Base-by-base conservation (phyloP, 2,888 invertebrate genomes). In the Aproaerema taeniolella region DNA sequence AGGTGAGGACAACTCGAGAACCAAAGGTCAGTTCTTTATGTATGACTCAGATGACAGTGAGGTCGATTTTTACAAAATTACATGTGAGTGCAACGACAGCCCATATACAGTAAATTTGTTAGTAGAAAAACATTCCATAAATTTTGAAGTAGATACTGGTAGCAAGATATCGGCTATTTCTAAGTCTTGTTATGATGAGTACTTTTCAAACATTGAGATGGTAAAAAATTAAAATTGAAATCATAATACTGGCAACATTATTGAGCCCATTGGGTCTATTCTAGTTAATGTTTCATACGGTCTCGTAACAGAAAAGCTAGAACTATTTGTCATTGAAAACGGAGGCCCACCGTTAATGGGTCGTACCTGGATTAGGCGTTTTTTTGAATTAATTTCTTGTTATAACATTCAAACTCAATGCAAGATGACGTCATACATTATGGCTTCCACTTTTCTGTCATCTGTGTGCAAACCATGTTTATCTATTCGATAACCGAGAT, bases 141-240 rank as follows among this genome's bases (percentile, higher is more conserved):
- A 37, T 49, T 46, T 28, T n/a, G 41, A 46, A 37, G 35, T 46
- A 7, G 46, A 46, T 24, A 49, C 49, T 14, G 46, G 43, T 9
- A 46, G 42, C 33, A 49, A 46, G 38, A 31, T 49, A 11, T 48
- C 48, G 7, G 47, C 36, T 8, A 47, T 51, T 31, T 49, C 47
- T n/a, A 46, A 47, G 38, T 26, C 37, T 10, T 46, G 26, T 45
- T 49, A 52, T 34, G 41, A 46, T 36, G 41, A 37, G 34, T 24
- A 49, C 41, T 48, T 47, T 37, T 34, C 31, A 2, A 32, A 40
- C 9, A 32, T 42, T 20, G 5, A 4, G 5, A 20, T 20, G 4
- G 5, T 6, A 20, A 20, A 20, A 8, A 20, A 20, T 20, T 20
- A 6, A 20, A 20, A 4, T 20, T 6, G 4, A 20, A 20, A 20